Percentiles rank a stretch among this genome's conserved stretches.
phyloP scores from a whole-genome alignment of 2,113 vertebrate genomes.

The Upupa epops region DNA sequence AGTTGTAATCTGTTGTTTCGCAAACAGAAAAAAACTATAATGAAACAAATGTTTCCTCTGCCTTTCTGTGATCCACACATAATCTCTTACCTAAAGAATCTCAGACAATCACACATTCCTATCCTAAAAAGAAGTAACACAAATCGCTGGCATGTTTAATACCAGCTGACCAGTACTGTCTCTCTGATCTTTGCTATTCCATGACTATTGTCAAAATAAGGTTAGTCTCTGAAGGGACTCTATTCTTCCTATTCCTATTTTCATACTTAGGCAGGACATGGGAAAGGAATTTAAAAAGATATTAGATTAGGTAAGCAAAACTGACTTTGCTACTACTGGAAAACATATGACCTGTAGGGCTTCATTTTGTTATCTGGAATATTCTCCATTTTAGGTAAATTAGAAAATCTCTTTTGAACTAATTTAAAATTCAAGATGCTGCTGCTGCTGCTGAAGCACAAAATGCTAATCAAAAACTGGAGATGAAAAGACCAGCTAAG shows the following conservation, averaged over 20 bases:
- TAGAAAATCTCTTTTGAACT: slow-evolving; percentile 57
- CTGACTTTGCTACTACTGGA: slow-evolving; percentile 29
- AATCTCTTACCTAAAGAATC: neutral
- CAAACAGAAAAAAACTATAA: neutral
- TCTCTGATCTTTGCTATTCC: neutral
- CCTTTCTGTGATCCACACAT: neutral
- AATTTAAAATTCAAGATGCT: slow-evolving; percentile 42
- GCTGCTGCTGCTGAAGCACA: slow-evolving; percentile 36
- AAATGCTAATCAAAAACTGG: slow-evolving; percentile 34
- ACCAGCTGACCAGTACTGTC: neutral
- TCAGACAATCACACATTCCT: neutral
- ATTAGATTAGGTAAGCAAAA: slow-evolving; percentile 61
- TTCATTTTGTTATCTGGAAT: slow-evolving; percentile 59
- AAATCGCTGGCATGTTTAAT: neutral
- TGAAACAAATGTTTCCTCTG: neutral
- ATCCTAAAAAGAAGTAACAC: neutral
- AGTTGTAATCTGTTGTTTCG: neutral
- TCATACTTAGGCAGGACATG: slow-evolving; percentile 15
- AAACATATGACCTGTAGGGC: slow-evolving; percentile 38
- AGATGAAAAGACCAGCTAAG: slow-evolving; percentile 42
- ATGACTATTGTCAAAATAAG: neutral
- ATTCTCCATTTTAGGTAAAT: slow-evolving; percentile 60
- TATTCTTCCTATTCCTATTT: slow-evolving; percentile 8
- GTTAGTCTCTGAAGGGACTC: neutral
- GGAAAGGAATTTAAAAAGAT: slow-evolving; percentile 26